phyloP scores from a whole-genome alignment of 2,113 vertebrate species.

The Paedocypris sp. region DNA sequence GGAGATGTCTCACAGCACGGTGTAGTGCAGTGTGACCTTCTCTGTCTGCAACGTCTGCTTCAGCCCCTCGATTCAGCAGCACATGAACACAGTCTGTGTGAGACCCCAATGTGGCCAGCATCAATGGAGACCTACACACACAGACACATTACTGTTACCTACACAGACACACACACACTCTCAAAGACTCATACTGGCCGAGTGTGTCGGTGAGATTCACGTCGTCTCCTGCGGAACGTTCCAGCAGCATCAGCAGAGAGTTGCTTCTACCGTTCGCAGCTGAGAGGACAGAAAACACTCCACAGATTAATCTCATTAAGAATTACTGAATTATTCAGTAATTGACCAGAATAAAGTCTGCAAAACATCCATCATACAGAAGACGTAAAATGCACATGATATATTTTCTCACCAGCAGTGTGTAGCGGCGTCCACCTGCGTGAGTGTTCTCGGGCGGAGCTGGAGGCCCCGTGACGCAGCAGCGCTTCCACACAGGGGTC shows the following conservation, averaged over 20 bases:
- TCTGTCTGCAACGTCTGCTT: conserved; percentile 76
- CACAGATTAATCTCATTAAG: background rate
- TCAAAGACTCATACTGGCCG: conserved; percentile 74
- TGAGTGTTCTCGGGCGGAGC: conserved; percentile 72
- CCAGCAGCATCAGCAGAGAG: conserved; percentile 84
- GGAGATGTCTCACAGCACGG: conserved; percentile 82
- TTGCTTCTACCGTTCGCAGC: conserved; percentile 85
- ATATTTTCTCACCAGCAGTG: conserved; percentile 65
- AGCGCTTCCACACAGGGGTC: conserved; percentile 80
- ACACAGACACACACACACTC: background rate
- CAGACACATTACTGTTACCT: conserved; percentile 53
- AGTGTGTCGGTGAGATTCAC: conserved; percentile 76
- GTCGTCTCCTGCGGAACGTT: conserved; percentile 71
- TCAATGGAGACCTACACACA: conserved; percentile 74
- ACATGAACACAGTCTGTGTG: conserved; percentile 88
- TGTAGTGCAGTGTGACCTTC: conserved; percentile 82
- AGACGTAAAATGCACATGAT: no score
- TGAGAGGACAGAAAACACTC: conserved; percentile 32
- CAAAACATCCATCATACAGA: no score
- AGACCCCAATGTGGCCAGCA: conserved; percentile 80
- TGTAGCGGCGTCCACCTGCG: conserved; percentile 82
- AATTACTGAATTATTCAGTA: background rate
- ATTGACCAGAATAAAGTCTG: no score
- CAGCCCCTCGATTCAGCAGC: conserved; percentile 85
- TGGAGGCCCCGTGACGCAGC: conserved; percentile 78